Base-by-base conservation (phyloP, 2,113 vertebrate species). In the Heteronetta atricapilla region DNA sequence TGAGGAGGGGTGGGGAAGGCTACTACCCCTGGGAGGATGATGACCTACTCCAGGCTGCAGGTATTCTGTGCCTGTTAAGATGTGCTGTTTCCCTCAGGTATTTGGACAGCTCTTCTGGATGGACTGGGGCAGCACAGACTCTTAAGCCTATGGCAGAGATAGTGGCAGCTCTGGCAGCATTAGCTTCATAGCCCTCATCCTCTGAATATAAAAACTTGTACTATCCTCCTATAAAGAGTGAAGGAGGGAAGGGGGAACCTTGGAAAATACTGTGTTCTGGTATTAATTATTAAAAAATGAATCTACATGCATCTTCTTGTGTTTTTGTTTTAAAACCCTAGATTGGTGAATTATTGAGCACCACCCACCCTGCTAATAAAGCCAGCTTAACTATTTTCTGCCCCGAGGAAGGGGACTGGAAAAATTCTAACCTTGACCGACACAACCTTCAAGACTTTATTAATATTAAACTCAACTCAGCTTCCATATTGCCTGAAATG, bases 341-440 rank as follows among this genome's bases (percentile, higher is more conserved):
- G 99, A 99, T 99, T 96, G 99, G 99, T 84, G 99, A 99, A 97
- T 97, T 99, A 94, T 93, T 99, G 95, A 99, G 99, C 93, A 99
- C 98, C 66, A 99, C 99, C 88, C 98, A 99, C 86, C 99, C 99
- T 91, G 98, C 98, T 91, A 99, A 99, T 97, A 99, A 99, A 98
- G 99, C 99, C 90, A 98, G 98, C 93, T 97, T 99, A 86, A 99
- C 99, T 36, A 97, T 99, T 23, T 99, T 98, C 89, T 99, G 99
- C 91, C 99, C 99, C 4, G 98, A 99, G 89, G 98, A 99, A 97
- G 99, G 99, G 8, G 98, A 99, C 90, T 99, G 99, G 99, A 99
- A 99, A 96, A 99, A 99, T 93, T 99, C 99, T 62, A 99, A 98
- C 92, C 97, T 99, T 88, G 99, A 99, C 93, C 98, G 98, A 98